Conservation (phyloP, 2,888 invertebrate genomes). For the Cantharis rufa region DNA sequence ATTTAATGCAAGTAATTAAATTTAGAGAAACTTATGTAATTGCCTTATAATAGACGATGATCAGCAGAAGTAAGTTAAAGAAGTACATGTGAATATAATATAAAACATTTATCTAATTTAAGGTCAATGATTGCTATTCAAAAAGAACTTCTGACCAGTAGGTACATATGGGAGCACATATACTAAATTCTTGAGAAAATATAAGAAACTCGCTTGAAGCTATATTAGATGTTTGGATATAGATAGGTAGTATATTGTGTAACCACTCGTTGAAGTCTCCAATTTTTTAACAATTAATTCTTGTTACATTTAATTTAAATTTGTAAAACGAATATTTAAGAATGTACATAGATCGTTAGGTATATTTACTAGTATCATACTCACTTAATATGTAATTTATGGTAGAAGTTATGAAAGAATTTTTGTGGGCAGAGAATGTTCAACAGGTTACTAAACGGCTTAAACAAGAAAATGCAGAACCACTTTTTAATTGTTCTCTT, state of each 20-base stretch:
- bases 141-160: background rate
- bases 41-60: background rate
- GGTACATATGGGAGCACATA: background rate
- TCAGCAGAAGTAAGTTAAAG: background rate
- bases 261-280: slow-evolving; percentile 12
- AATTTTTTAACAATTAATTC: background rate
- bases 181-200: slow-evolving; percentile 9
- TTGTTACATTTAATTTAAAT: background rate
- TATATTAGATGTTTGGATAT: slow-evolving; percentile 8
- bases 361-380: background rate
- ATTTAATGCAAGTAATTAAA: background rate
- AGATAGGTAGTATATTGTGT: slow-evolving; percentile 15
- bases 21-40: background rate
- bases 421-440: background rate
- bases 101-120: slow-evolving; percentile 5
- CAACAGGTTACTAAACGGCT: background rate
- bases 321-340: background rate
- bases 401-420: background rate
- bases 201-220: slow-evolving; percentile 8
- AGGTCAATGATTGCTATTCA: slow-evolving; percentile 26
- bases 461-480: slow-evolving; percentile 2
- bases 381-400: background rate
- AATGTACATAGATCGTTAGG: background rate
- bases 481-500: slow-evolving; percentile 1
- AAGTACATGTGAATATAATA: background rate